phyloP scores from a whole-genome alignment of 2,888 invertebrate genomes.

The Drosophila conformis region DNA sequence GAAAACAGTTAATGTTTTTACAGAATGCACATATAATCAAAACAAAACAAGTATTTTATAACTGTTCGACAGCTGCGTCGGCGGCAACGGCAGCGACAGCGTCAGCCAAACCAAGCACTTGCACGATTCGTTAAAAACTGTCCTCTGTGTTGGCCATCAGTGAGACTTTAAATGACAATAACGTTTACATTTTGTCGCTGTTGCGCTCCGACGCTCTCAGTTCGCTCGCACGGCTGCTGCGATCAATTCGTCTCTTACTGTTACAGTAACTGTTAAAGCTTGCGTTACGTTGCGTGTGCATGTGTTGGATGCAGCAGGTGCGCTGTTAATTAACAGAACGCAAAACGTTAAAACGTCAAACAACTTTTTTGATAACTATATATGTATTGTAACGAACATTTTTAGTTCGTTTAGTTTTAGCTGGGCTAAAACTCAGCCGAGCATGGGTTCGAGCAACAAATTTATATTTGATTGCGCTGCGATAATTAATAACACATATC shows the following conservation, averaged over 20 bases:
- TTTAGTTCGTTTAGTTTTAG: too few species aligned
- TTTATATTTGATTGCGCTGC: too few species aligned
- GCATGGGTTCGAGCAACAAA: too few species aligned
- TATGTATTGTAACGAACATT: too few species aligned
- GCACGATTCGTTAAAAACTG: conserved; percentile 72
- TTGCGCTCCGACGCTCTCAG: conserved; percentile 46
- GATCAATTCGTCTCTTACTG: conserved; percentile 37
- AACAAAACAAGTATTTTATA: conserved; percentile 22
- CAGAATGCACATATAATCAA: conserved; percentile 15
- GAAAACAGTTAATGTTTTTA: conserved; percentile 15
- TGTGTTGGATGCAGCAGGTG: conserved; percentile 47
- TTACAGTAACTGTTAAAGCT: conserved; percentile 44
- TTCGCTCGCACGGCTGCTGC: conserved; percentile 54
- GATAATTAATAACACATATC: too few species aligned
- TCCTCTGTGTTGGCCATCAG: conserved; percentile 68
- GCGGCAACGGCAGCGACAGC: conserved; percentile 10
- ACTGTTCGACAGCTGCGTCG: conserved; percentile 6
- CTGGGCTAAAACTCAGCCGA: too few species aligned
- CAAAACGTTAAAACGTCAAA: conserved; percentile 2
- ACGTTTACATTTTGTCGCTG: conserved; percentile 46
- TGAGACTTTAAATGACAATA: conserved; percentile 60
- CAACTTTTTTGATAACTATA: background rate
- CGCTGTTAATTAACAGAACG: conserved; percentile 50
- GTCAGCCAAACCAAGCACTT: conserved; percentile 52
- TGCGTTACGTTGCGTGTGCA: conserved; percentile 3